Percentiles rank a stretch among this genome's conserved stretches.
These are phyloP conservation scores for Plebejus anna DNA, from an alignment of 2,888 invertebrate genomes.

Conservation along the genomic window DNA sequence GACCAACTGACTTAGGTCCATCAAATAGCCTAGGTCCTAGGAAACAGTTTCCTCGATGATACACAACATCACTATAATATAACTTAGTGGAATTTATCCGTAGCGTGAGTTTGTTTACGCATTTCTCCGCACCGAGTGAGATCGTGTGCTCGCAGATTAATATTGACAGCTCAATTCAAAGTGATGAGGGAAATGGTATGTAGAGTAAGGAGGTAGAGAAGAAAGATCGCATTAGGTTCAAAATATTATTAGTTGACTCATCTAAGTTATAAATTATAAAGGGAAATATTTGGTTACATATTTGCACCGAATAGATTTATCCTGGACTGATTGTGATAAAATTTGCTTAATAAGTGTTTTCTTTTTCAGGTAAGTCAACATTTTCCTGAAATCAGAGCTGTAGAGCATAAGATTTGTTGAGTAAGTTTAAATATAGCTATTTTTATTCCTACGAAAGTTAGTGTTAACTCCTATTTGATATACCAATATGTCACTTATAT, in stretches of 20 bases:
- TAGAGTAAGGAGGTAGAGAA: background rate
- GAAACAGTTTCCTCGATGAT: too few relatives aligned
- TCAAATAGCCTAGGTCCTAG: too few relatives aligned
- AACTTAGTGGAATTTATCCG: background rate
- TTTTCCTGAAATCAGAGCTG: background rate
- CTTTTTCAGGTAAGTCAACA: background rate
- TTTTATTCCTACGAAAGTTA: too few relatives aligned
- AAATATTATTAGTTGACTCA: background rate
- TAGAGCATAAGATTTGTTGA: background rate
- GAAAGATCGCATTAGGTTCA: background rate
- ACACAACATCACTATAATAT: too few relatives aligned
- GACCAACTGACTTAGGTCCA: too few relatives aligned
- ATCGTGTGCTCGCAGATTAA: slow-evolving; percentile 30
- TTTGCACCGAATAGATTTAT: too few relatives aligned
- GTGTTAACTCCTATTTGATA: background rate
- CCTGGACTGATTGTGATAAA: background rate
- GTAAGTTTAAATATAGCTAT: background rate
- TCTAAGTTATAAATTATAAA: too few relatives aligned
- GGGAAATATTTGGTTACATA: too few relatives aligned
- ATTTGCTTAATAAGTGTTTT: background rate
- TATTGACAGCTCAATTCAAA: slow-evolving; percentile 30
- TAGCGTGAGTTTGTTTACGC: slow-evolving; percentile 19
- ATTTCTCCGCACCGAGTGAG: slow-evolving; percentile 23
- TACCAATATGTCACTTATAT: background rate
- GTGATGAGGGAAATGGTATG: background rate